A percentile compares a stretch with the other conserved stretches of the same genome.
Evolutionary conservation across 2,888 invertebrate species (phyloP).

Genomic region (Opisthograptis luteolata): DNA sequence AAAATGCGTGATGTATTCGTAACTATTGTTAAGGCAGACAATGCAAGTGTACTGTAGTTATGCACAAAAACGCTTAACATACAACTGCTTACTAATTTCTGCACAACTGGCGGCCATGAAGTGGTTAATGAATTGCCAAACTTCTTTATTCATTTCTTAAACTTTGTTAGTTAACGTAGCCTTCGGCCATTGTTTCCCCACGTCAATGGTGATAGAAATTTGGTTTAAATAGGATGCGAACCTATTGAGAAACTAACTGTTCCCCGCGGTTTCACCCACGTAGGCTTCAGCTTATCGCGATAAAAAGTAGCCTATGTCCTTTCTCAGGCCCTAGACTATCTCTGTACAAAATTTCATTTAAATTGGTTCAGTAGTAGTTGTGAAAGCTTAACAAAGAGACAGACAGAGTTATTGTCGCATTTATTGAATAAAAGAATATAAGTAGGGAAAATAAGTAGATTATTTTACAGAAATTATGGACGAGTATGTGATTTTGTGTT

Average conservation of each 20-base stretch:
- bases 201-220: constrained; percentile 10
- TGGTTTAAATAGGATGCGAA: not conserved
- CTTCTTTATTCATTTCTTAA: constrained; percentile 13
- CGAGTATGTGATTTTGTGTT: too few species aligned
- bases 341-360: too few species aligned
- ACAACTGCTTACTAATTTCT: constrained; percentile 5
- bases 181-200: constrained; percentile 23
- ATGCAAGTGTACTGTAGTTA: constrained; percentile 19
- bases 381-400: too few species aligned
- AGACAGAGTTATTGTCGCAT: too few species aligned
- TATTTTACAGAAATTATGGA: too few species aligned
- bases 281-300: too few species aligned
- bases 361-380: too few species aligned
- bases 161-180: constrained; percentile 19
- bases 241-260: constrained; percentile 6
- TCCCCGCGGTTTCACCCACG: too few species aligned
- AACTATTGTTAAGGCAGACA: constrained; percentile 19
- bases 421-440: too few species aligned
- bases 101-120: constrained; percentile 5
- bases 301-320: too few species aligned
- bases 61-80: constrained; percentile 18
- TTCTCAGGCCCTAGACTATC: too few species aligned
- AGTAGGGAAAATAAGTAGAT: too few species aligned
- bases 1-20: constrained; percentile 4
- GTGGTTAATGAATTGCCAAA: constrained; percentile 17